Evolutionary conservation across 2,888 invertebrate species (phyloP).

Genomic region (Lasioglossum villosulum): DNA sequence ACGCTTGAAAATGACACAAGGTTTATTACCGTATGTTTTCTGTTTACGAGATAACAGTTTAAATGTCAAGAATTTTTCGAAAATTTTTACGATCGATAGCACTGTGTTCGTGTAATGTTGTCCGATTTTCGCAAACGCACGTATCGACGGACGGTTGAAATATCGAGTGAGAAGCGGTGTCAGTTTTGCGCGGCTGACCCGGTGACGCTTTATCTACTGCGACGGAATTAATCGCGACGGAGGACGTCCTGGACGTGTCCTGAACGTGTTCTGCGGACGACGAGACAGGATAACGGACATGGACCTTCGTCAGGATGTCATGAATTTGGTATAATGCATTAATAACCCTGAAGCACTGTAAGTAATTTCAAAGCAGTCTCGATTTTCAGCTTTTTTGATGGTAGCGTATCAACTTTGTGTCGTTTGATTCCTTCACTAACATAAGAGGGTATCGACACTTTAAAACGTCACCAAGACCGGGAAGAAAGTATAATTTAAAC

Average conservation of each 20-base stretch:
- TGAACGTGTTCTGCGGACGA: not conserved
- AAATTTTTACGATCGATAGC: no score
- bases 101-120: not conserved
- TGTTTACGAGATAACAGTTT: no score
- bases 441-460: not conserved
- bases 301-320: not conserved
- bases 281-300: not conserved
- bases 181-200: constrained; percentile 10
- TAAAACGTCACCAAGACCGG: not conserved
- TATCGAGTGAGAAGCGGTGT: constrained; percentile 11
- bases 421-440: not conserved
- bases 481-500: not conserved
- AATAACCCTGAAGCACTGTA: not conserved
- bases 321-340: not conserved
- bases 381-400: not conserved
- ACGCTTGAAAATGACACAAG: no score
- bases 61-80: no score
- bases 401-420: not conserved
- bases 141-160: not conserved
- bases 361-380: not conserved
- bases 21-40: no score
- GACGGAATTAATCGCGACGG: constrained; percentile 35
- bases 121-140: not conserved
- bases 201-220: constrained; percentile 22
- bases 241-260: constrained; percentile 3